These are phyloP conservation scores for Manacus vitellinus DNA, from an alignment of 2,113 vertebrate species.

Conservation along the genomic window DNA sequence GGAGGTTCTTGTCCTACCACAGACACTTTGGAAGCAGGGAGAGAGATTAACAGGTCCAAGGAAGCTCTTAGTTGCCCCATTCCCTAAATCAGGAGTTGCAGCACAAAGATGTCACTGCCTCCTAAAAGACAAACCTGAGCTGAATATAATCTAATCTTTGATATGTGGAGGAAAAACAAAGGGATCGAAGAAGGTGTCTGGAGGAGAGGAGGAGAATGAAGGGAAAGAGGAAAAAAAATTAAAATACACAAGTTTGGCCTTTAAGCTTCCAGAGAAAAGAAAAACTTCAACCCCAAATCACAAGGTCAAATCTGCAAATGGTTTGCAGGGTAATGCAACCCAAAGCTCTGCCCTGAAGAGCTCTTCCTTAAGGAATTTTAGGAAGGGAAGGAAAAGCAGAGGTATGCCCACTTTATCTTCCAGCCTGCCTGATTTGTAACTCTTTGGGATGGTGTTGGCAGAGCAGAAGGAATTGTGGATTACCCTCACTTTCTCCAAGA, in stretches of 20 bases:
- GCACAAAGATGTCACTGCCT: accelerated
- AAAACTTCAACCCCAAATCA: background rate
- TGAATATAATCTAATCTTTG: background rate
- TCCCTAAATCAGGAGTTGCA: accelerated
- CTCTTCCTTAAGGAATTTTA: background rate
- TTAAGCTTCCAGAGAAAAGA: background rate
- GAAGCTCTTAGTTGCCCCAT: background rate
- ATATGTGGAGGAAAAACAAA: background rate
- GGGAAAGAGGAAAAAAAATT: background rate
- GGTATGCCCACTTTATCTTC: background rate
- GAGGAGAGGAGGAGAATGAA: background rate
- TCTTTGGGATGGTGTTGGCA: background rate
- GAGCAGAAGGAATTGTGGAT: conserved; percentile 3
- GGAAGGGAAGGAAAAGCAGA: background rate
- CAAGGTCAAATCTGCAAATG: background rate
- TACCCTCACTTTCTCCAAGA: background rate
- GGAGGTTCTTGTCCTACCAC: background rate
- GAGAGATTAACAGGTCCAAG: accelerated
- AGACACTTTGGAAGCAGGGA: background rate
- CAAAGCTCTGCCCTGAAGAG: background rate
- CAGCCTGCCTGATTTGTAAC: background rate
- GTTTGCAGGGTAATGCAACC: background rate
- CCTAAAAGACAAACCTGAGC: background rate
- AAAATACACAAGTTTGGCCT: background rate
- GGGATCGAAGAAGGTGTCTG: background rate